Evolutionary conservation across 2,113 vertebrate genomes (phyloP), one percentile per base, ranked within the genome.

Genomic region (Donacobius atricapilla): DNA sequence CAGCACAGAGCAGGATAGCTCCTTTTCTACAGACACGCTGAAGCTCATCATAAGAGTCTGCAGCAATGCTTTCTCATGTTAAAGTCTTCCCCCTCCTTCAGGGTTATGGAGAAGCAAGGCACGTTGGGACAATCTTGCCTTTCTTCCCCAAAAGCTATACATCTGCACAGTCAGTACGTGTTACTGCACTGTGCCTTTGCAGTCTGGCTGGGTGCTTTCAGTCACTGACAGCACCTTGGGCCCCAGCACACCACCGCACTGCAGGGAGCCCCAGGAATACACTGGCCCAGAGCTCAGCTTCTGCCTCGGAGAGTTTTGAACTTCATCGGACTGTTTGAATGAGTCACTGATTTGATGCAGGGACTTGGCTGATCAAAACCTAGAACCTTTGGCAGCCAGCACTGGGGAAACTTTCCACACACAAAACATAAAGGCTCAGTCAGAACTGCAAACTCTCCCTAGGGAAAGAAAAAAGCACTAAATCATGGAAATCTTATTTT

Each of bases 171-270:
- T 16, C 48, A 66, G 27, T 19, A 66, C 7, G 7, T 44, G 21
- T 23, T 58, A n/a, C 15, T 21, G 42, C 24, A 25, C 54, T 73
- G 27, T 77, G n/a, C 45, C 28, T 66, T 50, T 37, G 51, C 57
- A 71, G n/a, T 18, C 16, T 5, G 30, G 16, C 22, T 44, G n/a
- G 30, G 30, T n/a, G 23, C 20, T n/a, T 47, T 4, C n/a, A 57
- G 47, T 19, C 20, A 30, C 51, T 20, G 25, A 19, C 10, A 39
- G 71, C 58, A 63, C 42, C 33, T 25, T 2, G 2, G 39, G 42
- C 19, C 8, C 10, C 65, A 61, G 33, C 2, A 2, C 2, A 0
- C 10, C 47, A 35, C 0, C 0, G 28, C 7, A 0, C 2, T 57
- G 51, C 72, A 60, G 33, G 22, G 7, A 47, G 58, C 18, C 39